Evolutionary conservation across 2,113 vertebrate species (phyloP), one percentile per base, ranked within the genome.

Genomic region (Phoxinus phoxinus): DNA sequence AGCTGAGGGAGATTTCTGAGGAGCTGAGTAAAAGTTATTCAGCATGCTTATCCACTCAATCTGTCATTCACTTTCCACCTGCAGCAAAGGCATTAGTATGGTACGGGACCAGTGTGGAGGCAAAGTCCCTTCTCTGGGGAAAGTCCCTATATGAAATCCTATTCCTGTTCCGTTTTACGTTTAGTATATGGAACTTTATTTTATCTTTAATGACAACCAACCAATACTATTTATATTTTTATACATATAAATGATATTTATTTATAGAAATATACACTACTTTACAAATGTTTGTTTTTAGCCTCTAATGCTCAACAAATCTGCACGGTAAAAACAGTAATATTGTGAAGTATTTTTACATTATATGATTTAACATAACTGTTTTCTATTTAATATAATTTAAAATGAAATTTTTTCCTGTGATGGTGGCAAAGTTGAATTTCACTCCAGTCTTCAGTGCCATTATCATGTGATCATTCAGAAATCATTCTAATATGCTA

Each of bases 11-110:
- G 41, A 74, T 27, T 59, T 76, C 71, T 82, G 23, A 56, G 19
- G 19, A 56, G 53, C 46, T 65, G 69, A 82, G 78, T 81, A 65
- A 82, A 84, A 85, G 76, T 81, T 78, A 81, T 83, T 85, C 44
- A 32, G 41, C 72, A 80, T 67, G 59, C 82, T 75, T 69, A 82
- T 82, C 81, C 67, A 78, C 72, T 73, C 78, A 53, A 44, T 84
- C 81, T 56, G 7, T 72, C 53, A 51, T 44, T 67, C 51, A 59
- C 53, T 37, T 81, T 58, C 81, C 58, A 74, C 67, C 41, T 84
- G 56, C 15, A 67, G 79, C 11, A 86, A 37, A 17, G 79, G 51
- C 30, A 65, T 44, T 81, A 65, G 46, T n/a, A 13, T 27, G 9
- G 27, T 21, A 32, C 9, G 4, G 25, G 48, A 76, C 17, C 1